Base-by-base conservation (phyloP, 1,140 invertebrate genomes). In the Halictus rubicundus region DNA sequence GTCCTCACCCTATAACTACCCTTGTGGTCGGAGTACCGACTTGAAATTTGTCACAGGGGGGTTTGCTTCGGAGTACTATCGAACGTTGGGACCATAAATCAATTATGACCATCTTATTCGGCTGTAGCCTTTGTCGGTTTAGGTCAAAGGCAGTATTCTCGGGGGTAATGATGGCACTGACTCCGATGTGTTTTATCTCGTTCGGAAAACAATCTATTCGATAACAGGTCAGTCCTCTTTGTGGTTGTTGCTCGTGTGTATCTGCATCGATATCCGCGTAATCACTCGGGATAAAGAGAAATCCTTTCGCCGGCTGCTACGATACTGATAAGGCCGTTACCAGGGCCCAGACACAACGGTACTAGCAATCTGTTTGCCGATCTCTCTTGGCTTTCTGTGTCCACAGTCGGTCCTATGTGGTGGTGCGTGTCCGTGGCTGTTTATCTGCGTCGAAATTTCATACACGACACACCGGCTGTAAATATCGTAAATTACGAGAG, bases 401-500 rank as follows among this genome's bases (percentile, higher is more conserved):
- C 23, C 23, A n/a, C 57, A 46, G 27, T 7, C 19, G 19, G 16
- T 52, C 16, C 14, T 16, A 2, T 16, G 16, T 14, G 14, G 49
- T 21, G 52, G 32, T 42, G 6, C 5, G 2, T 14, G 32, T 60
- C 32, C 32, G 14, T 52, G 21, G 21, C 21, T 32, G 10, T 19
- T 23, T 54, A 32, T 66, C 39, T 77, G 27, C n/a, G 32, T 61
- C n/a, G 27, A 68, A 69, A 49, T 49, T 68, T 69, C 25, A 49
- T 37, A 4, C 74, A 42, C 57, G 39, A 60, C 74, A 68, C 16
- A 68, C 7, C 14, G 23, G 0, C 14, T 54, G 61, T 59, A 68
- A 84, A 72, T 68, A 68, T 71, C 59, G 42, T 80, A 84, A 84
- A 83, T 84, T 68, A 39, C 16, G 19, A n/a, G 54, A 74, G 82